These are phyloP conservation scores for Cancer borealis DNA, from an alignment of 2,888 invertebrate genomes.

Conservation along the genomic window DNA sequence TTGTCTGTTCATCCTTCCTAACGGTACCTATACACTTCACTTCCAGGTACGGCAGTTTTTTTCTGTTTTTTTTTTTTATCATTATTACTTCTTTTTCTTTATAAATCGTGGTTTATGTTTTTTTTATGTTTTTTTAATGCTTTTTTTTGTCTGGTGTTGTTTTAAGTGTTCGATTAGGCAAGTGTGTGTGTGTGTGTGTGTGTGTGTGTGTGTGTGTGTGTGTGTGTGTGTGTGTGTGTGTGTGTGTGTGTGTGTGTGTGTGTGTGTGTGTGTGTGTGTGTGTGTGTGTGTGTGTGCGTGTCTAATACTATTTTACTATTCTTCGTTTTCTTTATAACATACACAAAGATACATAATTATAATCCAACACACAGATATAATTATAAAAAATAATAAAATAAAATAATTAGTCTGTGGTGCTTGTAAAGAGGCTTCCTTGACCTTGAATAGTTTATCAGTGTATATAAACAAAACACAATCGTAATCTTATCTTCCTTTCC, in stretches of 20 bases:
- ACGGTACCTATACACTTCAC: background rate
- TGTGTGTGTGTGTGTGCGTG: background rate
- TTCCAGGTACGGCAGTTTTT: background rate
- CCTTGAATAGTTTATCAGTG: background rate
- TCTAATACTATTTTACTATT: background rate
- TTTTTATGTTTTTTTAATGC: background rate
- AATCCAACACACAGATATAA: background rate
- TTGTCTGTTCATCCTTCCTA: background rate
- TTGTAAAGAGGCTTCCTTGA: background rate
- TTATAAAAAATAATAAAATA: no score
- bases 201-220: background rate
- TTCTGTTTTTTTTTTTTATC: background rate
- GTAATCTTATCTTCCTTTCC: background rate
- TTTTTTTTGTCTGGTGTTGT: background rate
- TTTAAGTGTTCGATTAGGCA: background rate
- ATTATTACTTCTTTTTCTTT: background rate
- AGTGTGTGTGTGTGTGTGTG: constrained; percentile 5
- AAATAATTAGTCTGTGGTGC: background rate
- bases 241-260: background rate
- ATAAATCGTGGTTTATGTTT: background rate
- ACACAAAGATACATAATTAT: background rate
- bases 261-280: background rate
- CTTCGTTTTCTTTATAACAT: background rate
- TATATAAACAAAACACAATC: background rate
- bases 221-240: constrained; percentile 1